Evolutionary conservation across 2,113 vertebrate genomes (phyloP), one percentile per base, ranked within the genome.

Genomic region (Cinclus cinclus): DNA sequence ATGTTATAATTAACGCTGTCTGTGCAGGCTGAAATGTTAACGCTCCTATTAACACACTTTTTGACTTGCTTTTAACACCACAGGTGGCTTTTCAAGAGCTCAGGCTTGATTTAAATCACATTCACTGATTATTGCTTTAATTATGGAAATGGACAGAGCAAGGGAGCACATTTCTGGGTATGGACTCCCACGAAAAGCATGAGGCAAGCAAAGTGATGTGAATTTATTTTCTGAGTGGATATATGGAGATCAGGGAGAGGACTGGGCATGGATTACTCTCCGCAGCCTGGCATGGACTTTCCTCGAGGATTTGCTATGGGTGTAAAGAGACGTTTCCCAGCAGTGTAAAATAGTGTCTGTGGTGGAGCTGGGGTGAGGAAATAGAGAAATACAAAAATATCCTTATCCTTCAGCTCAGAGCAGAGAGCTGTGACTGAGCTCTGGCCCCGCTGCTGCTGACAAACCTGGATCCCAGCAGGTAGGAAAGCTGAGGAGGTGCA

Each of bases 51-150:
- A 95, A 76, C 87, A 89, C 78, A 85, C 91, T 79, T 87, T 85
- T 67, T 76, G 87, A 83, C 95, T 95, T 58, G 80, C 91, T 97
- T 97, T 96, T 97, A 96, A 95, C 96, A 95, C 93, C 96, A 94
- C 93, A 87, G 95, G 93, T 80, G 95, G 87, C 91, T 95, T 94
- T 95, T 95, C 87, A 85, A 93, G 93, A 94, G 87, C 76, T 89
- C 87, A 80, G 87, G 62, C 84, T 91, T 87, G 84, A 94, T 95
- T 94, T 94, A 80, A 96, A 91, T 92, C 77, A 63, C 68, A 94
- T 94, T 70, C 59, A 87, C 55, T 67, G 27, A 77, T 91, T 90
- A 88, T 86, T 95, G 90, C 71, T 96, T 74, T 94, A 90, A 94
- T 96, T 93, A 94, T 64, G 79, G 88, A 95, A 93, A 96, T 83